Percentiles rank a stretch among this genome's conserved stretches.
Conservation (phyloP, 2,797 vertebrate genomes). For the Geotria australis region DNA sequence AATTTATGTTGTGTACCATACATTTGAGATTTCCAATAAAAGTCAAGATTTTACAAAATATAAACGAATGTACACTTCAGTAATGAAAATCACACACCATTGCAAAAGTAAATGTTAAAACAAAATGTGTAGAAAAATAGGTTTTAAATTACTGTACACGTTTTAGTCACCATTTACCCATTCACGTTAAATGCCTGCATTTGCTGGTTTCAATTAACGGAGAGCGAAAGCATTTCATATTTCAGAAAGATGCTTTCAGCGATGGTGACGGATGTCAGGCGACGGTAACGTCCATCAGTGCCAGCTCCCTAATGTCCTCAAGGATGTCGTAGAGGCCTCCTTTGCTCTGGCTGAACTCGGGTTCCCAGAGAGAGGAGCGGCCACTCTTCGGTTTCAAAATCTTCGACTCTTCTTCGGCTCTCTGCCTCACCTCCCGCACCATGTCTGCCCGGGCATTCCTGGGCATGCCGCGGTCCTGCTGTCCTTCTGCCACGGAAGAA, state of each 20-base stretch:
- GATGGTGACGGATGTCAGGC: neutral
- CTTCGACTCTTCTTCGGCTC: conserved; percentile 30
- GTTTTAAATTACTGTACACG: too few relatives aligned
- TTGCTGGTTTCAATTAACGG: too few relatives aligned
- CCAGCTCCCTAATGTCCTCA: conserved; percentile 52
- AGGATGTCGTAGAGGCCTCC: conserved; percentile 39
- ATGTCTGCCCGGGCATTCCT: conserved; percentile 11
- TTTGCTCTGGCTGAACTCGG: conserved; percentile 40
- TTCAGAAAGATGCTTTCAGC: conserved; percentile 3
- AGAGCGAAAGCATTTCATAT: too few relatives aligned
- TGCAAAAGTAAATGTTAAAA: neutral
- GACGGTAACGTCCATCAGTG: conserved; percentile 23
- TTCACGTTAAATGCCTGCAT: too few relatives aligned
- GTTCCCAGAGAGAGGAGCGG: too few relatives aligned
- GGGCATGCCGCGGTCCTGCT: conserved; percentile 4
- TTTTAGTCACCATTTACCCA: too few relatives aligned
- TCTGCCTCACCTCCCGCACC: conserved; percentile 35
- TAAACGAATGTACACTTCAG: too few relatives aligned
- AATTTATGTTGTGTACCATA: too few relatives aligned
- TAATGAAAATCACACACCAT: too few relatives aligned
- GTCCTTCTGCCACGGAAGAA: conserved; percentile 2
- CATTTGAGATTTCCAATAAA: too few relatives aligned
- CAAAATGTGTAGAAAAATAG: neutral
- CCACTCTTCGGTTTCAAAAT: conserved; percentile 4
- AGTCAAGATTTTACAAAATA: too few relatives aligned